phyloP scores from a whole-genome alignment of 64 coral and sea anemone species.

The Montipora sp. region DNA sequence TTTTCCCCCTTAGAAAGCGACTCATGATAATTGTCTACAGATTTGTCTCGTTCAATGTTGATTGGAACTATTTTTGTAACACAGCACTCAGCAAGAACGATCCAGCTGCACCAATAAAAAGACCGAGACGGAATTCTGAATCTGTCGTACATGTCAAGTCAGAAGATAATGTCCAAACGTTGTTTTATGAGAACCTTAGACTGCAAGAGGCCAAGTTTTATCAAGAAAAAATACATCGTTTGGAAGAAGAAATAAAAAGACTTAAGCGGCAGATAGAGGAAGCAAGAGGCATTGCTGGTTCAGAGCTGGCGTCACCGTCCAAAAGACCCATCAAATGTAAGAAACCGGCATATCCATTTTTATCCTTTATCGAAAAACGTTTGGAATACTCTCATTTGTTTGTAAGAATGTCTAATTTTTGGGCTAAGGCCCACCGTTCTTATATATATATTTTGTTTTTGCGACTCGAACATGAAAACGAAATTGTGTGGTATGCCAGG shows the following conservation, averaged over 20 bases:
- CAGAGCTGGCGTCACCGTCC: too few species aligned
- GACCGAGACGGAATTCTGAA: constrained; percentile 8
- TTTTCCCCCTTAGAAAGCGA: too few species aligned
- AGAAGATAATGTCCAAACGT: not conserved
- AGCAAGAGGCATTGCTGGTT: not conserved
- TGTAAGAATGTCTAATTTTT: too few species aligned
- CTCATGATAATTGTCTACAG: not conserved
- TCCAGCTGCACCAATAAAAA: not conserved
- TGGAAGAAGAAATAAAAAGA: not conserved
- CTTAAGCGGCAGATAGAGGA: not conserved
- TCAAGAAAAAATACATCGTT: not conserved
- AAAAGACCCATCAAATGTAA: too few species aligned
- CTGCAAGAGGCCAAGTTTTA: not conserved
- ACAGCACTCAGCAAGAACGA: not conserved
- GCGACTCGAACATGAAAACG: too few species aligned
- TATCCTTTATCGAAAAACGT: too few species aligned
- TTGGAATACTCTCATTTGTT: too few species aligned
- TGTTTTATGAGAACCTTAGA: not conserved
- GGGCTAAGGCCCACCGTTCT: too few species aligned
- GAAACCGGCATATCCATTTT: too few species aligned
- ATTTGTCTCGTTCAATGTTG: not conserved
- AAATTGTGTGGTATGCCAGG: too few species aligned
- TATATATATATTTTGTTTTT: too few species aligned
- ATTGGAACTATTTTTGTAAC: not conserved
- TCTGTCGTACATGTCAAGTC: not conserved